A percentile compares a stretch with the other conserved stretches of the same genome.
phyloP scores from a whole-genome alignment of 2,113 vertebrate species.

The Megaptera novaeangliae region DNA sequence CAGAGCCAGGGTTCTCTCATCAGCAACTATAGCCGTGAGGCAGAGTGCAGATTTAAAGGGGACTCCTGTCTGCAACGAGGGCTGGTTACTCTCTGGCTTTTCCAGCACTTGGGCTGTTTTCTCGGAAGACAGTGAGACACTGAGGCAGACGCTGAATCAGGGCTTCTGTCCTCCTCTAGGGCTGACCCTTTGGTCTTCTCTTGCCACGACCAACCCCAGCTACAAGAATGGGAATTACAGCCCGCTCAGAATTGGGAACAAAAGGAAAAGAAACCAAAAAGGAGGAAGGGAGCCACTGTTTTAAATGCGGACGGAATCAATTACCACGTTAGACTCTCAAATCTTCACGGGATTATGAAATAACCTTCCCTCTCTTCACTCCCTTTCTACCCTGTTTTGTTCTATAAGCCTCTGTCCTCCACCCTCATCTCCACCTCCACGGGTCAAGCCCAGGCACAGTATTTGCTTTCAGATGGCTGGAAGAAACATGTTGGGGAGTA shows the following conservation, averaged over 20 bases:
- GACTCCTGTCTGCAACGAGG: not conserved
- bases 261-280: not conserved
- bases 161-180: not conserved
- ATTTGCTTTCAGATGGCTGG: not conserved
- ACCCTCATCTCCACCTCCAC: not conserved
- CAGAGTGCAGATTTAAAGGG: not conserved
- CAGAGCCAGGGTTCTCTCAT: not conserved
- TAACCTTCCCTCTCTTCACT: not conserved
- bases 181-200: not conserved
- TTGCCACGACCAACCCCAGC: not conserved
- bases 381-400: not conserved
- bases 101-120: not conserved
- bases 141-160: not conserved
- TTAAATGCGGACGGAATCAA: not conserved
- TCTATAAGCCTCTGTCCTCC: not conserved
- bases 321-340: not conserved
- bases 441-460: not conserved
- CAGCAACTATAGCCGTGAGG: not conserved
- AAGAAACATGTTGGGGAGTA: not conserved
- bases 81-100: not conserved
- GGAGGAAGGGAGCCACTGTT: not conserved
- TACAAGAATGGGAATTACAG: not conserved
- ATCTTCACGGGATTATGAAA: not conserved
- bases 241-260: not conserved
- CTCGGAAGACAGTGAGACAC: not conserved